A percentile compares a stretch with the other conserved stretches of the same genome.
Evolutionary conservation across 2,888 invertebrate genomes (phyloP).

Genomic region (Cryptosula pallasiana): DNA sequence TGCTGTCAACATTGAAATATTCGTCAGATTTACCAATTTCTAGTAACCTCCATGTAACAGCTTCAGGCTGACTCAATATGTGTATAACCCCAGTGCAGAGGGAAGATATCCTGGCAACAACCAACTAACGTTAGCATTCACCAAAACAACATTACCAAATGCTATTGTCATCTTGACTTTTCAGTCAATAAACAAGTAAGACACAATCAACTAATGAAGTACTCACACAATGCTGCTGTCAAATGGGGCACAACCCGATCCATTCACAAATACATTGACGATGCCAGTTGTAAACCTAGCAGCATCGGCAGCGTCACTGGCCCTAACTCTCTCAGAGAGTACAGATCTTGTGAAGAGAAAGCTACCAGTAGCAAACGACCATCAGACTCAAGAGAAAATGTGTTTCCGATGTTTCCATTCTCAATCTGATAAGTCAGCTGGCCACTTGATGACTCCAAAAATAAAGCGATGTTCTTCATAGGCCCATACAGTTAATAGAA

Average conservation of each 20-base stretch:
- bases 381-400: conserved; percentile 7
- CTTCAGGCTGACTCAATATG: neutral
- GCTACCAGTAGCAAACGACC: conserved; percentile 4
- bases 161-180: too few relatives aligned
- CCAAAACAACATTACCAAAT: too few relatives aligned
- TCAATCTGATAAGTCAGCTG: neutral
- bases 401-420: conserved; percentile 3
- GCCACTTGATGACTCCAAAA: conserved; percentile 13
- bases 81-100: neutral
- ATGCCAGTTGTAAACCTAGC: neutral
- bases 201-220: too few relatives aligned
- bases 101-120: too few relatives aligned
- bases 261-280: neutral
- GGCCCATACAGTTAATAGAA: too few relatives aligned
- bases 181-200: too few relatives aligned
- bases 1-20: conserved; percentile 31
- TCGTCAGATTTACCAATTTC: conserved; percentile 15
- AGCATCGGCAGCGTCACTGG: neutral
- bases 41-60: conserved; percentile 6
- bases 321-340: conserved; percentile 29
- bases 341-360: neutral
- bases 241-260: neutral
- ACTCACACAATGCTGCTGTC: conserved; percentile 6
- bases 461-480: neutral
- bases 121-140: too few relatives aligned